Conservation (phyloP, 30 jellyfish, hydroid and myxozoan genomes). For the Pelagia noctiluca region DNA sequence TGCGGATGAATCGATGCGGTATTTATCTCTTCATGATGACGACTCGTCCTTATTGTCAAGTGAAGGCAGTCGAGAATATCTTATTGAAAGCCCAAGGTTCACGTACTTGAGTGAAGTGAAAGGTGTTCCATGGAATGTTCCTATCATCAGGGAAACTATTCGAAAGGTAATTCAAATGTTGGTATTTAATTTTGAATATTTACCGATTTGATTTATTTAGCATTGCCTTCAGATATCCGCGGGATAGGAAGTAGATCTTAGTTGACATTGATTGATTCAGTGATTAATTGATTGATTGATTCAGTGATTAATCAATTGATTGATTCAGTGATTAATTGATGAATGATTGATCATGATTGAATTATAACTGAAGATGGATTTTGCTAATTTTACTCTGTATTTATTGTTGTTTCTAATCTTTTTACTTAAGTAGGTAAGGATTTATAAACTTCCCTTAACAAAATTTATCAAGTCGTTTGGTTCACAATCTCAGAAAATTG, state of each 20-base stretch:
- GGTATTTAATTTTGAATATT: neutral
- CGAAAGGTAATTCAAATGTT: too few species aligned
- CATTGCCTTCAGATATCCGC: neutral
- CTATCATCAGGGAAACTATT: constrained; percentile 21
- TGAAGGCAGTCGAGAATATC: constrained; percentile 55
- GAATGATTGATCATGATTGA: too few species aligned
- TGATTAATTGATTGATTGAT: neutral
- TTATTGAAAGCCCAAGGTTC: constrained; percentile 65
- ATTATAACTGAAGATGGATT: too few species aligned
- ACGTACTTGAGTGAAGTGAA: constrained; percentile 38
- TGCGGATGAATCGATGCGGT: constrained; percentile 45
- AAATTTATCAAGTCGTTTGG: too few species aligned
- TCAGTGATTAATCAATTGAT: neutral
- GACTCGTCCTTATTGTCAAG: constrained; percentile 14
- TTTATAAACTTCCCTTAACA: too few species aligned
- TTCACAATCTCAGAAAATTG: too few species aligned
- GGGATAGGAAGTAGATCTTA: neutral
- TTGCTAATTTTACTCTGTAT: too few species aligned
- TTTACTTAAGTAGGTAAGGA: too few species aligned
- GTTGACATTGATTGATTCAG: neutral
- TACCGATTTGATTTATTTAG: neutral
- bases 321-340: neutral
- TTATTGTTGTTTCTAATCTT: too few species aligned
- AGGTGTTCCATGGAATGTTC: constrained; percentile 60
- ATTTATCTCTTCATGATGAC: constrained; percentile 60